Conservation (phyloP, 2,797 vertebrate species). For the Bothrops alternatus region DNA sequence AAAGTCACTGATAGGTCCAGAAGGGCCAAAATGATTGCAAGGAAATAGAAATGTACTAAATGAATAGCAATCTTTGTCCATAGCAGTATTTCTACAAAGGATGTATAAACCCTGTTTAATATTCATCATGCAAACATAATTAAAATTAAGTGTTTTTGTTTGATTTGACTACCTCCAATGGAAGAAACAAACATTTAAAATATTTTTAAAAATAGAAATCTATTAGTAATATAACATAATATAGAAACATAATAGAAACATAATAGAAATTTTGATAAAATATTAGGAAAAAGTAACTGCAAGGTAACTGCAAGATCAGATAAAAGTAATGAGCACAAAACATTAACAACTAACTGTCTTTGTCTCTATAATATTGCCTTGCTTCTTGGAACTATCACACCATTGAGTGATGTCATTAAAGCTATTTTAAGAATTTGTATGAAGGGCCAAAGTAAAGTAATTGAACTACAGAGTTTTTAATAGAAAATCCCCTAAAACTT, state of each 20-base stretch:
- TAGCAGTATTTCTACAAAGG: neutral
- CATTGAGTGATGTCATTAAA: conserved; percentile 10
- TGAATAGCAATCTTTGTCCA: neutral
- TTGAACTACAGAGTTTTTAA: conserved; percentile 50
- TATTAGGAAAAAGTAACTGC: neutral
- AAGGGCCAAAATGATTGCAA: neutral
- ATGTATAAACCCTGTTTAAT: neutral
- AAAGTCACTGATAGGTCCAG: too few relatives aligned
- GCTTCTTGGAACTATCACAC: conserved; percentile 61
- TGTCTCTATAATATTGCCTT: conserved; percentile 48
- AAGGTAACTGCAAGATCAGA: neutral
- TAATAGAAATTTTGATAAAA: neutral
- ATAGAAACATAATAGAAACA: neutral
- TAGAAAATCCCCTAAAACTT: conserved; percentile 59
- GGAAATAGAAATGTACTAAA: neutral
- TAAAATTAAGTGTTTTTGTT: neutral
- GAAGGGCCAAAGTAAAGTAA: conserved; percentile 58
- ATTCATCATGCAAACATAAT: too few relatives aligned
- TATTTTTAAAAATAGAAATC: neutral
- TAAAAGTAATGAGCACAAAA: conserved; percentile 39
- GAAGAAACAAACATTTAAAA: neutral
- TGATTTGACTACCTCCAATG: neutral
- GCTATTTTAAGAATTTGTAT: conserved; percentile 50
- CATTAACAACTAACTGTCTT: conserved; percentile 16
- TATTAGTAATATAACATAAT: neutral